These are phyloP conservation scores for Alaudala cheleensis DNA, from an alignment of 2,113 vertebrate genomes.

Conservation along the genomic window DNA sequence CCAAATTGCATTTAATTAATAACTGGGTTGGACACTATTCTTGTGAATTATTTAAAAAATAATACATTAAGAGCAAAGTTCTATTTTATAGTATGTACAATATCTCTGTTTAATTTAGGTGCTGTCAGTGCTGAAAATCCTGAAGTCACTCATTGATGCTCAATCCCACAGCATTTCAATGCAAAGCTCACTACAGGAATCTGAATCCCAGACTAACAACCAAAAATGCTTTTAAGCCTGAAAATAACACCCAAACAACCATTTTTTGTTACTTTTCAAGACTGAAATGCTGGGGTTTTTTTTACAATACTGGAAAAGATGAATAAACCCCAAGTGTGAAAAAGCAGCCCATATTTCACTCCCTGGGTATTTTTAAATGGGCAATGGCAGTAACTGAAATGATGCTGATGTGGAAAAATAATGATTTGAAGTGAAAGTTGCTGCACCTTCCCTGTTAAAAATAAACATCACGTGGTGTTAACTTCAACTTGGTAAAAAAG, in stretches of 20 bases:
- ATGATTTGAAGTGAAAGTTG: neutral
- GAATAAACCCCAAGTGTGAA: neutral
- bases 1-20: neutral
- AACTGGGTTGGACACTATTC: neutral
- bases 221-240: neutral
- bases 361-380: neutral
- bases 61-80: neutral
- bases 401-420: neutral
- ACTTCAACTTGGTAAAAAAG: neutral
- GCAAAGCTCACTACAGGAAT: neutral
- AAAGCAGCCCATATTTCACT: neutral
- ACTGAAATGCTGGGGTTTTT: neutral
- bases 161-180: neutral
- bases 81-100: neutral
- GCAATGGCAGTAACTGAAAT: neutral
- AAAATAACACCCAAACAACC: neutral
- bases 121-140: neutral
- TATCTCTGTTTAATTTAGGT: neutral
- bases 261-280: neutral
- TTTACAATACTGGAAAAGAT: neutral
- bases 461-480: neutral
- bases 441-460: slow-evolving; percentile 6
- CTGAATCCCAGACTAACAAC: neutral
- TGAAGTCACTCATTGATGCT: neutral
- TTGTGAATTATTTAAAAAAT: neutral